These are phyloP conservation scores for Hermodice carunculata DNA, from an alignment of 2,888 invertebrate species.

Conservation along the genomic window DNA sequence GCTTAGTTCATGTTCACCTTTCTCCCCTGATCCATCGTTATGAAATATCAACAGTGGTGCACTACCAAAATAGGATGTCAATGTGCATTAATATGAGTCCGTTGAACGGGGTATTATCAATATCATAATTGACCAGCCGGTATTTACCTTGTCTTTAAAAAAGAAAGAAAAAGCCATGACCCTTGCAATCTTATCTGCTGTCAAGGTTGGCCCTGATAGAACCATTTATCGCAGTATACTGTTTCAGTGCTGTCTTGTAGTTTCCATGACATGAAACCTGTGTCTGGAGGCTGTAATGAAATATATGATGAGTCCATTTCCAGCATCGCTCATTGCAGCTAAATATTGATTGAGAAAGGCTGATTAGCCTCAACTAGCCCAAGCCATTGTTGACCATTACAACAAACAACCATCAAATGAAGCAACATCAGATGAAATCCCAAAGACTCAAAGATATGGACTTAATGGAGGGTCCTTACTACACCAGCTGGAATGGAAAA, in stretches of 20 bases:
- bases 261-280: no score
- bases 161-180: conserved; percentile 24
- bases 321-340: conserved; percentile 24
- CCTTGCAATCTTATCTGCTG: neutral
- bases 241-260: conserved; percentile 16
- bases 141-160: conserved; percentile 25
- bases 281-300: conserved; percentile 20
- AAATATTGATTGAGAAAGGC: neutral
- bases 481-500: conserved; percentile 32
- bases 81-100: conserved; percentile 23
- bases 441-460: conserved; percentile 24
- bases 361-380: no score
- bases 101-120: conserved; percentile 26
- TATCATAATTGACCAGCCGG: conserved; percentile 30
- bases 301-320: conserved; percentile 13
- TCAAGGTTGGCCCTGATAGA: conserved; percentile 21
- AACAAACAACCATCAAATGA: no score
- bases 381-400: conserved; percentile 20
- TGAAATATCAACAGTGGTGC: conserved; percentile 29
- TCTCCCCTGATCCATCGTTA: conserved; percentile 24
- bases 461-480: conserved; percentile 36
- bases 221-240: conserved; percentile 15
- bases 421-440: neutral
- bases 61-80: conserved; percentile 21
- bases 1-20: conserved; percentile 16